Conservation (phyloP, 2,797 vertebrate genomes). For the Perodicticus potto region DNA sequence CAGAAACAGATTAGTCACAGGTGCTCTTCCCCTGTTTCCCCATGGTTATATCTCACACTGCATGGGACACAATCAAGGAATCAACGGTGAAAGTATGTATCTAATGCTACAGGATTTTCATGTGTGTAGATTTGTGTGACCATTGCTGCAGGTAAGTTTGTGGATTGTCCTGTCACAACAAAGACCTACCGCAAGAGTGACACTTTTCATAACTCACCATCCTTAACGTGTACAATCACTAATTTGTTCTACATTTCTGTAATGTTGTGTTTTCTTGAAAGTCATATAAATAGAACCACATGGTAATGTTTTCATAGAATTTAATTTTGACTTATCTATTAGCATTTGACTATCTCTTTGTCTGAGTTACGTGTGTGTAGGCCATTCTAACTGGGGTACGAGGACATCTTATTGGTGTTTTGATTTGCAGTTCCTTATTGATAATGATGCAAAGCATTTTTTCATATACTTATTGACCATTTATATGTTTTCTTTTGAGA, state of each 20-base stretch:
- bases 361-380: background rate
- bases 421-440: background rate
- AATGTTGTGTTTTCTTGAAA: slow-evolving; percentile 35
- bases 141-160: background rate
- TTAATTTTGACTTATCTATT: background rate
- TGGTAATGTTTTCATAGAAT: background rate
- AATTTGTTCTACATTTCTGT: background rate
- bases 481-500: background rate
- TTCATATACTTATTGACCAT: background rate
- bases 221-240: background rate
- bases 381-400: background rate
- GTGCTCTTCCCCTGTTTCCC: background rate
- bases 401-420: background rate
- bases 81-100: background rate
- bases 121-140: background rate
- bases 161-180: background rate
- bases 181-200: background rate
- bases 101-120: background rate
- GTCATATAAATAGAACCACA: background rate
- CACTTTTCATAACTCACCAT: background rate
- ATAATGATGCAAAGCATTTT: background rate
- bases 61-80: background rate
- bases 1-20: background rate
- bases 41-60: background rate
- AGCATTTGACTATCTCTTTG: background rate